These are phyloP conservation scores for Cataglyphis albicans DNA, from an alignment of 2,888 invertebrate genomes.

Conservation along the genomic window DNA sequence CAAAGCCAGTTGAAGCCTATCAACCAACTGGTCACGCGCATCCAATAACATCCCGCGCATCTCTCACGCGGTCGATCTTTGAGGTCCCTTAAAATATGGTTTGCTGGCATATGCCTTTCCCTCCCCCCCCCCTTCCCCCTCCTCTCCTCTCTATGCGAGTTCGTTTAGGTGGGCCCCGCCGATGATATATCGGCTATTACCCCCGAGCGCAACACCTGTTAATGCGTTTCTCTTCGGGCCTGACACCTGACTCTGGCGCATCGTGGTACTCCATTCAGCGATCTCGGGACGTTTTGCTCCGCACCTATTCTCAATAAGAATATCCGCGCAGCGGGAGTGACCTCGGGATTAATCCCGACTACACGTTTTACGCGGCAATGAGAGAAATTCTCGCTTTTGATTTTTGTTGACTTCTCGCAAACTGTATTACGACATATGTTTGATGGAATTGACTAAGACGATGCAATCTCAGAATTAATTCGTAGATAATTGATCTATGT, in stretches of 20 bases:
- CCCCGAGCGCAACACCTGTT: conserved; percentile 81
- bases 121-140: not conserved
- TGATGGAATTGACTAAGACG: not conserved
- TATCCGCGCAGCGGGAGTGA: conserved; percentile 77
- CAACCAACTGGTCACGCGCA: conserved; percentile 59
- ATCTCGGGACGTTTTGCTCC: conserved; percentile 75
- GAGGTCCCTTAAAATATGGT: conserved; percentile 48
- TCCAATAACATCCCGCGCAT: conserved; percentile 39
- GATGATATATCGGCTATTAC: conserved; percentile 83
- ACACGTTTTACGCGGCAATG: conserved; percentile 49
- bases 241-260: conserved; percentile 79
- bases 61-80: conserved; percentile 39
- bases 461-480: not conserved
- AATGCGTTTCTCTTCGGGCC: conserved; percentile 80
- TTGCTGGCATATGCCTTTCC: conserved; percentile 45
- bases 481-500: not conserved
- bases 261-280: conserved; percentile 64
- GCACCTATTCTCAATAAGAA: conserved; percentile 77
- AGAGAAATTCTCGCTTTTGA: conserved; percentile 37
- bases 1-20: conserved; percentile 43
- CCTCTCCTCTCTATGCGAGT: conserved; percentile 52
- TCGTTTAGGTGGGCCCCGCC: conserved; percentile 69
- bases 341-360: conserved; percentile 57
- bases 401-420: conserved; percentile 36
- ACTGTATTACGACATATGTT: not conserved